Evolutionary conservation across 2,113 vertebrate species (phyloP).

Genomic region (Anolis sagrei): DNA sequence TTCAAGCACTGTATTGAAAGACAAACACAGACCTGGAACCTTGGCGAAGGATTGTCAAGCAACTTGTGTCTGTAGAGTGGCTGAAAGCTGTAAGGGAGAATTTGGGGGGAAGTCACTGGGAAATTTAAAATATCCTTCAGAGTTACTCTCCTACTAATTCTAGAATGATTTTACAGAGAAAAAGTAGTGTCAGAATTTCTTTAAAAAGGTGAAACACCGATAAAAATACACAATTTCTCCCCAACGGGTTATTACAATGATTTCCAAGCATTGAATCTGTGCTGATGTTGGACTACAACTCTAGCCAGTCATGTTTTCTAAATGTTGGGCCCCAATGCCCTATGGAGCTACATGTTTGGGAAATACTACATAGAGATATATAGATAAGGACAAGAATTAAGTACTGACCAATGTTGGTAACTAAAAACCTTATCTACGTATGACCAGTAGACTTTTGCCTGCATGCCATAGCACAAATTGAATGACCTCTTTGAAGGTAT

Average conservation of each 20-base stretch:
- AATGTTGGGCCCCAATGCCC: neutral
- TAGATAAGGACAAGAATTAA: neutral
- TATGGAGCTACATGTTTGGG: neutral
- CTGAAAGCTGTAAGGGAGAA: neutral
- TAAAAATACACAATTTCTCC: neutral
- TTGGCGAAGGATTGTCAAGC: neutral
- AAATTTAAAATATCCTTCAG: neutral
- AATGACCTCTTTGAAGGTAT: neutral
- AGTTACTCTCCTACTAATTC: too few relatives aligned
- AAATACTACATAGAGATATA: neutral
- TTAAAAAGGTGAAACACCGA: neutral
- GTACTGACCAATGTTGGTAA: neutral
- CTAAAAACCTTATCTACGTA: neutral
- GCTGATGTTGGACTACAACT: neutral
- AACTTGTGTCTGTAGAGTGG: neutral
- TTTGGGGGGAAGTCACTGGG: neutral
- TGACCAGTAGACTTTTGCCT: neutral
- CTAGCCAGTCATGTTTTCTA: neutral
- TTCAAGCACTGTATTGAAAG: neutral
- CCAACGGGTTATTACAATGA: neutral
- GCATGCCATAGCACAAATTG: neutral
- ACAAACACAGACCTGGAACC: neutral
- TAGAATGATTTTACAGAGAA: neutral
- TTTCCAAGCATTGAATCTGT: neutral
- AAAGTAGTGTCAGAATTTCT: neutral